A percentile compares a stretch with the other conserved stretches of the same genome.
These are phyloP conservation scores for Caretta caretta DNA, from an alignment of 2,113 vertebrate genomes.

Conservation along the genomic window DNA sequence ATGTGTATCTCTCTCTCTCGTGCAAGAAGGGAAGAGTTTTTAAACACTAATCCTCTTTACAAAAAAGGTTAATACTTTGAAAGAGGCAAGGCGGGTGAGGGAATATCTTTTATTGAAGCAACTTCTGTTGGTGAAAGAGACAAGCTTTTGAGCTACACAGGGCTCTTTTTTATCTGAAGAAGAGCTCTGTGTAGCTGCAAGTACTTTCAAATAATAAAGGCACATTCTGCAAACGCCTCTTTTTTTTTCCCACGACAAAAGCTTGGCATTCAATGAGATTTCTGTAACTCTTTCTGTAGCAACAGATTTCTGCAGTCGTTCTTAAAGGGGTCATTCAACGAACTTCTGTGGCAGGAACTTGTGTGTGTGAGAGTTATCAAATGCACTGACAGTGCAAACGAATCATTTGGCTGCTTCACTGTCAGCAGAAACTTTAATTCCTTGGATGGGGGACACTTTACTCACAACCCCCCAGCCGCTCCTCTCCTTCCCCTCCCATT, in stretches of 20 bases:
- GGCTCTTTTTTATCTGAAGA: not conserved
- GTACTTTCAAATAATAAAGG: not conserved
- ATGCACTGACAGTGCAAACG: not conserved
- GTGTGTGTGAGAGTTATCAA: not conserved
- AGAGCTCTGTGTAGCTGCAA: not conserved
- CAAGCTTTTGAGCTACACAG: not conserved
- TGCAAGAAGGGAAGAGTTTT: not conserved
- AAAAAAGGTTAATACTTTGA: not conserved
- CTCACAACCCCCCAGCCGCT: not conserved
- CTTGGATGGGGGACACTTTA: not conserved
- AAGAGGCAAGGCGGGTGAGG: not conserved
- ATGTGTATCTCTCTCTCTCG: not conserved
- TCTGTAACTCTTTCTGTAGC: not conserved
- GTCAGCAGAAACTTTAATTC: not conserved
- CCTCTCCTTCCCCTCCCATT: not conserved
- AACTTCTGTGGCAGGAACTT: not conserved
- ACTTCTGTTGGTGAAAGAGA: not conserved
- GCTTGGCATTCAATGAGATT: not conserved
- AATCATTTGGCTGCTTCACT: not conserved
- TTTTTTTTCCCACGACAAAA: accelerated
- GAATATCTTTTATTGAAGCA: not conserved
- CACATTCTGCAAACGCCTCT: not conserved
- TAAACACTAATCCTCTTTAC: not conserved
- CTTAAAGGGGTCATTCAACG: not conserved
- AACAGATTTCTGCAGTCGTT: not conserved